Evolutionary conservation across 2,888 invertebrate species (phyloP).

Genomic region (Ceraclea dissimilis): DNA sequence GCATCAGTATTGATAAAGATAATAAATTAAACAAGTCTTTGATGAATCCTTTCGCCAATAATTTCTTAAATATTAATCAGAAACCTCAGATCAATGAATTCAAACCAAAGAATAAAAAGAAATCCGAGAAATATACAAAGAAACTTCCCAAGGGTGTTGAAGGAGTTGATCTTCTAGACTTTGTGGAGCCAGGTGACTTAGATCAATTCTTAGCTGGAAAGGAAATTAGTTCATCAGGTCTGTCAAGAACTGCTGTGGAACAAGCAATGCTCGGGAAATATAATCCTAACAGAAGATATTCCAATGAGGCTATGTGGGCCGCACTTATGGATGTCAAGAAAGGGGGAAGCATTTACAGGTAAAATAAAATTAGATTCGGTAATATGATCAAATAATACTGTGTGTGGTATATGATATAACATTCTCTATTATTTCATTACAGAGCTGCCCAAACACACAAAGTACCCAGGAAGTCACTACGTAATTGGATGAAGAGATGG

Average conservation of each 20-base stretch:
- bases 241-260: conserved; percentile 44
- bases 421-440: conserved; percentile 27
- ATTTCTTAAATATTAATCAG: conserved; percentile 38
- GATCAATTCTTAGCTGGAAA: conserved; percentile 47
- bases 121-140: conserved; percentile 24
- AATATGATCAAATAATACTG: too few species aligned
- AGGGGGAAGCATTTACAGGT: conserved; percentile 55
- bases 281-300: conserved; percentile 45
- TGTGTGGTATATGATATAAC: too few species aligned
- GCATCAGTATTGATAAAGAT: not conserved
- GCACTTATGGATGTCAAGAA: conserved; percentile 53
- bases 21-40: conserved; percentile 6
- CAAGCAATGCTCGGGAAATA: conserved; percentile 49
- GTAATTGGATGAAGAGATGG: conserved; percentile 57
- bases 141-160: conserved; percentile 30
- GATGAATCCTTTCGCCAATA: conserved; percentile 25
- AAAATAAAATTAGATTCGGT: conserved; percentile 26
- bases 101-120: conserved; percentile 5
- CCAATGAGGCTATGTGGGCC: conserved; percentile 50
- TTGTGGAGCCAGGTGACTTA: conserved; percentile 43
- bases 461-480: conserved; percentile 51
- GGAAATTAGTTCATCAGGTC: conserved; percentile 44
- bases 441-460: conserved; percentile 54
- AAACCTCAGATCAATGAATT: conserved; percentile 7
- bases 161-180: conserved; percentile 41